These are phyloP conservation scores for Mechanitis mazaeus DNA, from an alignment of 2,888 invertebrate species.

Conservation along the genomic window DNA sequence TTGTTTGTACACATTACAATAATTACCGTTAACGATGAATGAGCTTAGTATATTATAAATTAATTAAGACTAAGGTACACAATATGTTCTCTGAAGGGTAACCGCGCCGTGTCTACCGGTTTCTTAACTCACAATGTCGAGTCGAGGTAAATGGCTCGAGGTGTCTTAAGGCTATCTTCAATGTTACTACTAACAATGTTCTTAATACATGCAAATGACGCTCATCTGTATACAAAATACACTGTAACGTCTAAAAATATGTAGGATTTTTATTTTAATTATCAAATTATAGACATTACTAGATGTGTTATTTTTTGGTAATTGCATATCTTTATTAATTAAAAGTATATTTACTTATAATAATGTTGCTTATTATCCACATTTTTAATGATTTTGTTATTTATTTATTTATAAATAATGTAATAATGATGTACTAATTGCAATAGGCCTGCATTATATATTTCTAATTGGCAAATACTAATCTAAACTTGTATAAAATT, in stretches of 20 bases:
- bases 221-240: slow-evolving; percentile 16
- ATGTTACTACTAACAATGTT: slow-evolving; percentile 27
- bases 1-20: background rate
- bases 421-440: too few relatives aligned
- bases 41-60: background rate
- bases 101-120: slow-evolving; percentile 70
- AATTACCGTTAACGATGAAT: background rate
- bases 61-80: slow-evolving; percentile 15
- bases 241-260: background rate
- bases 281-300: background rate
- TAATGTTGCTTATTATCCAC: too few relatives aligned
- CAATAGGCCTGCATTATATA: too few relatives aligned
- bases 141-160: slow-evolving; percentile 64
- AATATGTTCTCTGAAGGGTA: slow-evolving; percentile 64
- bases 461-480: too few relatives aligned
- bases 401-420: too few relatives aligned
- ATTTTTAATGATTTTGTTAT: too few relatives aligned
- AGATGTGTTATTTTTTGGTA: too few relatives aligned
- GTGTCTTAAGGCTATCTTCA: slow-evolving; percentile 44
- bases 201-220: slow-evolving; percentile 26
- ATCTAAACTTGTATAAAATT: too few relatives aligned
- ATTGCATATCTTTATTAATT: background rate
- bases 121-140: slow-evolving; percentile 68
- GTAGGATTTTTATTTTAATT: background rate
- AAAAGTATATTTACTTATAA: too few relatives aligned